Conservation (phyloP, 1,140 invertebrate genomes). For the Drosophila neocordata region DNA sequence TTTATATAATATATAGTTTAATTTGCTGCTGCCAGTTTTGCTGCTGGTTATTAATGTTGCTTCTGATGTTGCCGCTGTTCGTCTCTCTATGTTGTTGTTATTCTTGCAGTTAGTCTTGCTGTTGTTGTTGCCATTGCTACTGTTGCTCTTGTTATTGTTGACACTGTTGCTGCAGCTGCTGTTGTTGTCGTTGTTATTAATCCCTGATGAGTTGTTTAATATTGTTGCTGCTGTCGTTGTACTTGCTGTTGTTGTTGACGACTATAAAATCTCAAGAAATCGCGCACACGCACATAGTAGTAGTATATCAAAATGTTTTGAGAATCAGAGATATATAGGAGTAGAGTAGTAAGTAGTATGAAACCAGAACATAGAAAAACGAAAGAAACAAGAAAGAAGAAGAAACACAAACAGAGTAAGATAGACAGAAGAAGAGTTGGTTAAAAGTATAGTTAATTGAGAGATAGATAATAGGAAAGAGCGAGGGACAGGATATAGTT, state of each 20-base stretch:
- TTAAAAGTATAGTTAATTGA: constrained; percentile 25
- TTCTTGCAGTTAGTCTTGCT: constrained; percentile 16
- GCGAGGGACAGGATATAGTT: constrained; percentile 27
- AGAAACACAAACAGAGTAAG: constrained; percentile 68
- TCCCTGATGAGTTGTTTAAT: constrained; percentile 53
- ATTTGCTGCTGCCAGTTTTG: constrained; percentile 59
- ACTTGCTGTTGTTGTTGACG: constrained; percentile 58
- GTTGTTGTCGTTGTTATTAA: constrained; percentile 61
- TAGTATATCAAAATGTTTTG: constrained; percentile 40
- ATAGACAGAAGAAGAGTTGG: constrained; percentile 59
- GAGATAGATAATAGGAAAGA: constrained; percentile 31
- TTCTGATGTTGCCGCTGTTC: not conserved
- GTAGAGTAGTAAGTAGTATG: constrained; percentile 12
- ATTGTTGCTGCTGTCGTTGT: constrained; percentile 41
- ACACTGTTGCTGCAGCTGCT: constrained; percentile 35
- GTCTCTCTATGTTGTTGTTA: constrained; percentile 6
- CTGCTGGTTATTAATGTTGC: constrained; percentile 19
- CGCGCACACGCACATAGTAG: constrained; percentile 31
- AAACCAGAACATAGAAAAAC: constrained; percentile 58
- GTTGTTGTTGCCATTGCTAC: constrained; percentile 15
- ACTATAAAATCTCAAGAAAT: constrained; percentile 63
- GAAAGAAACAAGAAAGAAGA: constrained; percentile 67
- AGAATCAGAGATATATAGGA: constrained; percentile 29
- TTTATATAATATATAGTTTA: constrained; percentile 76
- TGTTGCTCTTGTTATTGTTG: constrained; percentile 39